Evolutionary conservation across 2,888 invertebrate genomes (phyloP), one percentile per base, ranked within the genome.

Genomic region (Macaria notata): DNA sequence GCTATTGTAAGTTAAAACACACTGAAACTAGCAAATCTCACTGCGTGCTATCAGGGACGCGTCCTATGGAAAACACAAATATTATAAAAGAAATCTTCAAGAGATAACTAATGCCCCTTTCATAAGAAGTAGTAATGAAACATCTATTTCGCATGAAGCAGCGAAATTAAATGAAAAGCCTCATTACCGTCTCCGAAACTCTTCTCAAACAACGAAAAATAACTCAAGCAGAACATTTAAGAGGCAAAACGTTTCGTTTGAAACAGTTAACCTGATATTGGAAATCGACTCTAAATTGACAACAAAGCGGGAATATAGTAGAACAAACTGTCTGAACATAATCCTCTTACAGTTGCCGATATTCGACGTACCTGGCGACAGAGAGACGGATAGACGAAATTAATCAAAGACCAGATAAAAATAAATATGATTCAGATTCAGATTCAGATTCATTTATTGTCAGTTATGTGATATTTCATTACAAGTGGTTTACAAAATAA

Each of bases 331-430:
- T 41, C 44, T 53, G 49, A 19, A 39, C 36, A 44, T 62, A 62
- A 62, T 59, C 62, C 62, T 59, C 56, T 59, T 59, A 62, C 50
- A 44, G 53, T 61, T 54, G 31, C 54, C 55, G 56, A 62, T 62
- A 56, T 49, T 59, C 38, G 41, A 54, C 42, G 47, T 48, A 49
- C 50, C 47, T 41, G 42, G 29, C 9, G 39, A 31, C 19, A 19
- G 19, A 19, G 19, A 19, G 19, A 19, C 19, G 19, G 2, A 19
- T 19, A 19, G 19, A 19, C 19, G 19, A 19, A 19, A 19, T 19
- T 19, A 19, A 19, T 19, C 19, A 19, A 19, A 19, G 19, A 19
- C 19, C 19, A 19, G 19, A 19, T 19, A 19, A 19, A 19, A 19
- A 19, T 19, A 19, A 19, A 19, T 19, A 19, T 19, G 19, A n/a